phyloP scores from a whole-genome alignment of 2,888 invertebrate genomes.

The Rotaria macrura region DNA sequence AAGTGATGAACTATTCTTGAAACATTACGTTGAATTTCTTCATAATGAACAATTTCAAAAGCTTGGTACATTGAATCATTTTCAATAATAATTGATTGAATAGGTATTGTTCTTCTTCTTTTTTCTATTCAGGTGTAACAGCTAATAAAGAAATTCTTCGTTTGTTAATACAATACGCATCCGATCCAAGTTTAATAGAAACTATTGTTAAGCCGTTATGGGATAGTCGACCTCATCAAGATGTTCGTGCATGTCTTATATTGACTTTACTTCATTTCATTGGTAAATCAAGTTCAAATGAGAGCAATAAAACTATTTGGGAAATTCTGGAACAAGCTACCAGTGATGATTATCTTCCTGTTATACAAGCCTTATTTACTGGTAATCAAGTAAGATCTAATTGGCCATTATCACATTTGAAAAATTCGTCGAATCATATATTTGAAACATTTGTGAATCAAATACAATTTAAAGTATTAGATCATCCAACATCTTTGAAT shows the following conservation, averaged over 20 bases:
- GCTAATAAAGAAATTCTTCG: slow-evolving; percentile 7
- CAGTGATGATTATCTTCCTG: neutral
- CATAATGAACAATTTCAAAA: neutral
- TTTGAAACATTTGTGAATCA: neutral
- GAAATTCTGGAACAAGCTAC: neutral
- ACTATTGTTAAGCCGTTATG: neutral
- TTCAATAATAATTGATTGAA: neutral
- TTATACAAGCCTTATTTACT: neutral
- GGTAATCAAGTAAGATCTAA: neutral
- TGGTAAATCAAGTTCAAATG: neutral
- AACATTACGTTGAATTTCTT: neutral
- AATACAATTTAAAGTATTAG: neutral
- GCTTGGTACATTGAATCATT: neutral
- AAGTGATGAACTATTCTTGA: neutral
- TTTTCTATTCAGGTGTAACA: slow-evolving; percentile 2
- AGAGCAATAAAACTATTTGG: neutral
- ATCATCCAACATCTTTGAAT: neutral
- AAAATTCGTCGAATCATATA: neutral
- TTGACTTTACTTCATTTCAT: neutral
- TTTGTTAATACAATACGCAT: neutral
- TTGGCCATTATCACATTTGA: neutral
- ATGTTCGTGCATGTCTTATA: neutral
- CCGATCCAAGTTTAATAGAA: neutral
- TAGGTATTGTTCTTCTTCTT: neutral
- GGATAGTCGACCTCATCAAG: neutral